A percentile compares a stretch with the other conserved stretches of the same genome.
Conservation (phyloP, 2,797 vertebrate genomes). For the Clarias fuscus region DNA sequence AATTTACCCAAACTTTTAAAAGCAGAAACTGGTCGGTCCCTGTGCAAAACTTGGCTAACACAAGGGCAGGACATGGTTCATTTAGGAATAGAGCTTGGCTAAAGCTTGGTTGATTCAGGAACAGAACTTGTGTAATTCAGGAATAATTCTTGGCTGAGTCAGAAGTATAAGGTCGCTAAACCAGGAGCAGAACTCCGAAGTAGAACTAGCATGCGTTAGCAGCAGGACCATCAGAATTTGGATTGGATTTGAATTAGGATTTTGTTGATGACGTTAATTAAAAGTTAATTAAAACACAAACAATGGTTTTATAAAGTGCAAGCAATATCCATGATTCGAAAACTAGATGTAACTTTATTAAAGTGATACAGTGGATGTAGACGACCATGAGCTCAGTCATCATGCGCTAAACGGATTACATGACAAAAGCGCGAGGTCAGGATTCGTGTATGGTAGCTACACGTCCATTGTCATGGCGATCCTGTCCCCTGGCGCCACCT, state of each 20-base stretch:
- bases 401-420: not conserved
- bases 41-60: not conserved
- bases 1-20: not conserved
- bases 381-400: not conserved
- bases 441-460: constrained; percentile 25
- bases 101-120: too few relatives aligned
- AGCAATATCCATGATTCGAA: not conserved
- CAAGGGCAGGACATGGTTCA: not conserved
- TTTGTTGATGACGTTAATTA: not conserved
- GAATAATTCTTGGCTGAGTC: too few relatives aligned
- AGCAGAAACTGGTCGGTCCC: not conserved
- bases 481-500: constrained; percentile 41
- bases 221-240: too few relatives aligned
- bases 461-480: constrained; percentile 22
- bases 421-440: constrained; percentile 4
- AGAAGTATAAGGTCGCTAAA: too few relatives aligned
- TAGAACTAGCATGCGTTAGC: too few relatives aligned
- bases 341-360: not conserved
- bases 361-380: not conserved
- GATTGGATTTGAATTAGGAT: too few relatives aligned
- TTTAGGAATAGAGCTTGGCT: not conserved
- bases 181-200: too few relatives aligned
- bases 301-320: not conserved
- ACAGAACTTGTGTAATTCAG: too few relatives aligned
- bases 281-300: not conserved